These are phyloP conservation scores for Tenualosa thibaudeaui DNA, from an alignment of 2,797 vertebrate genomes.

Conservation along the genomic window DNA sequence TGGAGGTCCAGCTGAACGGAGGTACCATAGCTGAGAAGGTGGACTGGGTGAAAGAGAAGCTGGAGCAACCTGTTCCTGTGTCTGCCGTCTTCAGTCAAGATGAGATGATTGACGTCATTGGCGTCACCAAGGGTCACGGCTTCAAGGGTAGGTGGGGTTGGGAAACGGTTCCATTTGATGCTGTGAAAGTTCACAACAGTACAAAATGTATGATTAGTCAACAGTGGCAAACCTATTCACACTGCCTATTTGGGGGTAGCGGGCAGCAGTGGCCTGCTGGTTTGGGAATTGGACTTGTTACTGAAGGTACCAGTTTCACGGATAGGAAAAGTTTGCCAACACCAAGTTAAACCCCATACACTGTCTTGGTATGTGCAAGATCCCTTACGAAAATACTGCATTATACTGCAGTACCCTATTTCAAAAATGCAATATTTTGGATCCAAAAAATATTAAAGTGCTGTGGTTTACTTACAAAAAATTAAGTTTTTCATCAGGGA, in stretches of 20 bases:
- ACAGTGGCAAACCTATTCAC: neutral
- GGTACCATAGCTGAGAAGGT: constrained; percentile 88
- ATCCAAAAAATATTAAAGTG: too few species aligned
- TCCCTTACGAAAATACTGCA: too few species aligned
- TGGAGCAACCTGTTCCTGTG: constrained; percentile 87
- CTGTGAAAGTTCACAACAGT: neutral
- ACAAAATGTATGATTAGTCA: neutral
- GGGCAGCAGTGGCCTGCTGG: too few species aligned
- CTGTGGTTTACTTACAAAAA: too few species aligned
- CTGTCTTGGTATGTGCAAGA: too few species aligned
- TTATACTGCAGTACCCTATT: too few species aligned
- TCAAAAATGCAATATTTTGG: too few species aligned
- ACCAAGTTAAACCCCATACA: too few species aligned
- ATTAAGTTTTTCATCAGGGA: too few species aligned
- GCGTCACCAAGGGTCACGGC: constrained; percentile 87
- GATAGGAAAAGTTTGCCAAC: too few species aligned
- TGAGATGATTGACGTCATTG: constrained; percentile 93
- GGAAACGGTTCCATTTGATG: neutral
- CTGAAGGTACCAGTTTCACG: too few species aligned
- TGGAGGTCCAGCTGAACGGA: constrained; percentile 93
- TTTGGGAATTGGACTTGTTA: too few species aligned
- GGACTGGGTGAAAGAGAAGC: constrained; percentile 86
- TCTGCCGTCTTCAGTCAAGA: constrained; percentile 83
- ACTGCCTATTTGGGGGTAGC: neutral
- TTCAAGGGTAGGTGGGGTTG: constrained; percentile 81